phyloP scores from a whole-genome alignment of 2,113 vertebrate species.

The Pomatorhinus ruficollis region DNA sequence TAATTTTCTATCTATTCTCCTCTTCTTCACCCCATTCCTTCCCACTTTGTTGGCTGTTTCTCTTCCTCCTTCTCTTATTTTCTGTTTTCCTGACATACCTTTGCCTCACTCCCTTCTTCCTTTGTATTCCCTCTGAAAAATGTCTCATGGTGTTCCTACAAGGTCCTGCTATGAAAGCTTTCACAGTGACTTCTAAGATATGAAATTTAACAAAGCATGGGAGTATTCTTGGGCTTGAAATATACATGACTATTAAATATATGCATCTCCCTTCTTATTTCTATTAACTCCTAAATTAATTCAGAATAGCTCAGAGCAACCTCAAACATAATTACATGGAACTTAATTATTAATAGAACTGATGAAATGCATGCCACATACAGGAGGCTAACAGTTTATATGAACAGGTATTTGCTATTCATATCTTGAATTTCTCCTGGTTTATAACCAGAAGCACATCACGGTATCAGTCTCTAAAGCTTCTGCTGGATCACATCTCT shows the following conservation, averaged over 20 bases:
- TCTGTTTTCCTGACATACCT: background rate
- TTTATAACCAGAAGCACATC: background rate
- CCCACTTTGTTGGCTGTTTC: background rate
- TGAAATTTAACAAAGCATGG: background rate
- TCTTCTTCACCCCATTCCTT: background rate
- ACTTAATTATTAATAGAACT: background rate
- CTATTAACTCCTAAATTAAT: background rate
- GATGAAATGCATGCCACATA: background rate
- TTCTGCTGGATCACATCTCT: background rate
- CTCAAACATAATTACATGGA: background rate
- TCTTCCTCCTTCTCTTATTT: background rate
- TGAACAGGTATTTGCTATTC: background rate
- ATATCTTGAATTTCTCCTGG: background rate
- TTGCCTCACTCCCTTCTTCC: background rate
- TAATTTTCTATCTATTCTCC: background rate
- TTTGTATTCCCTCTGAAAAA: background rate
- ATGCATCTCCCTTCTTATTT: background rate
- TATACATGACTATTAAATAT: background rate
- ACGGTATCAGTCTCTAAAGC: background rate
- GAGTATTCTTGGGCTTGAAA: background rate
- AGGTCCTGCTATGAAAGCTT: background rate
- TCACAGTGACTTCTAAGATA: background rate
- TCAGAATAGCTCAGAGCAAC: constrained; percentile 15
- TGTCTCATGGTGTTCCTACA: background rate
- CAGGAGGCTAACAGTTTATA: background rate